These are phyloP conservation scores for Corvus moneduloides DNA, from an alignment of 2,113 vertebrate species.

Conservation along the genomic window DNA sequence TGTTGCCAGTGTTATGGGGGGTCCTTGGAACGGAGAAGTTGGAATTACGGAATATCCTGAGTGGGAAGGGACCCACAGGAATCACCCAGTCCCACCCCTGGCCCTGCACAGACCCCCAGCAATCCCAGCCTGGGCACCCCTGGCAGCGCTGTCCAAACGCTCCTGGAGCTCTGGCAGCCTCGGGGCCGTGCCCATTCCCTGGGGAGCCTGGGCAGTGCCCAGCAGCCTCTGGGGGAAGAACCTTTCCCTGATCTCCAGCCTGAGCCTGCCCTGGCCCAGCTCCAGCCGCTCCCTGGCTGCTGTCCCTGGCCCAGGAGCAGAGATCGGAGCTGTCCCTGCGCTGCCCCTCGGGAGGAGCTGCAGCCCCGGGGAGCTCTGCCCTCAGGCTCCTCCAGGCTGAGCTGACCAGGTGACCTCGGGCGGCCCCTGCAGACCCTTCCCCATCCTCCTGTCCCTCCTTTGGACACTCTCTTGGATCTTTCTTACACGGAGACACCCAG, in stretches of 20 bases:
- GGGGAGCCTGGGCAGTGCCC: neutral
- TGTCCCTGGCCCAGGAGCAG: neutral
- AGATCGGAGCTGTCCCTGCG: neutral
- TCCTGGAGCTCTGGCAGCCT: neutral
- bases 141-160: neutral
- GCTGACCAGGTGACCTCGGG: neutral
- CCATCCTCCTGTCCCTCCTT: too few species aligned
- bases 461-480: too few species aligned
- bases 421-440: too few species aligned
- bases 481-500: too few species aligned
- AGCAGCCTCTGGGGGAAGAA: neutral
- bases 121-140: neutral
- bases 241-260: neutral
- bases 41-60: neutral
- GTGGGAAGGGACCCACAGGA: too few species aligned
- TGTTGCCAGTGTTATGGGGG: accelerated
- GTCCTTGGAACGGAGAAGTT: neutral
- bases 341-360: neutral
- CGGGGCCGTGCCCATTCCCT: neutral
- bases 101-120: neutral
- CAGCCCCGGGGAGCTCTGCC: neutral
- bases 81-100: too few species aligned
- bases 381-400: neutral
- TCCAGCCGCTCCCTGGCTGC: neutral
- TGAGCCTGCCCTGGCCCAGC: neutral